phyloP scores from a whole-genome alignment of 2,797 vertebrate genomes.

The Pampus argenteus region DNA sequence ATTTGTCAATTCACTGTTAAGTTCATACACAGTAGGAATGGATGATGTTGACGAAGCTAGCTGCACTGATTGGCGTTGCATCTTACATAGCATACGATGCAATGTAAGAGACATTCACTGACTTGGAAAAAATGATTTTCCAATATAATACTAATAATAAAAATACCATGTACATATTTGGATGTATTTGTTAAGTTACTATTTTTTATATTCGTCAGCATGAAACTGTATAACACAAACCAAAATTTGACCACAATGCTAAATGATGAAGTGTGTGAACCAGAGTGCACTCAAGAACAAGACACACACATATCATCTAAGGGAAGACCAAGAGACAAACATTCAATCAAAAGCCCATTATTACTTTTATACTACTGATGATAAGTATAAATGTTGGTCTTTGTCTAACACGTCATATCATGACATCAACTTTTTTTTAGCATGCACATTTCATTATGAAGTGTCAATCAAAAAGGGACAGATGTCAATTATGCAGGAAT shows the following conservation, averaged over 20 bases:
- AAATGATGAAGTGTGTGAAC: neutral
- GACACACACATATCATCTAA: neutral
- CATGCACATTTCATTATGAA: conserved; percentile 1
- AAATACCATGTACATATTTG: neutral
- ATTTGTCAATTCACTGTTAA: conserved; percentile 66
- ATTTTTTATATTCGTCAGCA: neutral
- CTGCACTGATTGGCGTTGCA: conserved; percentile 3
- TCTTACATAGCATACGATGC: neutral
- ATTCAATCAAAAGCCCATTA: conserved; percentile 5
- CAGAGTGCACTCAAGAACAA: neutral
- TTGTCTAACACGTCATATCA: conserved; percentile 1
- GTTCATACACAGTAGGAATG: conserved; percentile 49
- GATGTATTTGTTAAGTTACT: neutral
- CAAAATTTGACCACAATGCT: neutral
- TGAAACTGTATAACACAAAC: neutral
- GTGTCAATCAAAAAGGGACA: conserved; percentile 12
- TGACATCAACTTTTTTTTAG: neutral
- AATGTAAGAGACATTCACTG: neutral
- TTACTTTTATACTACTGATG: neutral
- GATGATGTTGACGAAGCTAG: conserved; percentile 28
- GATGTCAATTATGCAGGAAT: conserved; percentile 29
- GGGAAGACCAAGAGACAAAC: conserved; percentile 3
- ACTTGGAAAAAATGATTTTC: neutral
- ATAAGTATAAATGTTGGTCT: conserved; percentile 6
- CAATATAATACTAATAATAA: neutral